Base-by-base conservation (phyloP, 2,113 vertebrate species). In the Eubucco bourcierii region DNA sequence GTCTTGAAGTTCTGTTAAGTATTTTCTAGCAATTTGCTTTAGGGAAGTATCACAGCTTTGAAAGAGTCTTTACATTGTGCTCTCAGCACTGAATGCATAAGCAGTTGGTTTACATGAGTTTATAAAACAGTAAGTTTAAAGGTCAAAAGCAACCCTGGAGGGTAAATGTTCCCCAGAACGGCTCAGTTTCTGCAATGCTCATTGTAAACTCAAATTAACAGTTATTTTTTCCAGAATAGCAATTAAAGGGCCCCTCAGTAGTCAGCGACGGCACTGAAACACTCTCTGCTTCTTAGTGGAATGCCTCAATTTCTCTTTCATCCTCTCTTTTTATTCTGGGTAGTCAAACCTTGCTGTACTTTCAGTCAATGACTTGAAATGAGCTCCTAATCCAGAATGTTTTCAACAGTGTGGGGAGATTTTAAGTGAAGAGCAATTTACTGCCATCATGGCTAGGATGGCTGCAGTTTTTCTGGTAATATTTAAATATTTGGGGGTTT, bases 401-500 rank as follows among this genome's bases (percentile, higher is more conserved):
- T 67, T 82, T 31, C 33, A 76, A 76, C 20, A 47, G 33, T 7
- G 5, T 4, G 31, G 60, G 4, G 6, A 92, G 28, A 67, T 37
- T 39, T 63, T 37, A 70, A 85, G 60, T 47, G 13, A 63, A 79
- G 19, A 85, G 28, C 15, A 47, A 71, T 90, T 91, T 78, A 80
- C 12, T 31, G 47, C 47, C 53, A 34, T 58, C 29, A 14, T 0
- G 3, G n/a, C 23, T 60, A 66, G 39, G 1, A 0, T 3, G 27
- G 52, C 64, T 70, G n/a, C 53, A 81, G 27, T 27, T 79, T n/a
- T 75, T 39, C 37, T 15, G 10, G 34, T 87, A 71, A 61, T 41
- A 75, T 7, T 47, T 24, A 33, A 76, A 76, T 17, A 50, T 3
- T 64, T 21, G 12, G 53, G 4, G 6, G 82, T 85, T 91, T 34